These are phyloP conservation scores for Nycticryphes semicollaris DNA, from an alignment of 2,113 vertebrate genomes.

Conservation along the genomic window DNA sequence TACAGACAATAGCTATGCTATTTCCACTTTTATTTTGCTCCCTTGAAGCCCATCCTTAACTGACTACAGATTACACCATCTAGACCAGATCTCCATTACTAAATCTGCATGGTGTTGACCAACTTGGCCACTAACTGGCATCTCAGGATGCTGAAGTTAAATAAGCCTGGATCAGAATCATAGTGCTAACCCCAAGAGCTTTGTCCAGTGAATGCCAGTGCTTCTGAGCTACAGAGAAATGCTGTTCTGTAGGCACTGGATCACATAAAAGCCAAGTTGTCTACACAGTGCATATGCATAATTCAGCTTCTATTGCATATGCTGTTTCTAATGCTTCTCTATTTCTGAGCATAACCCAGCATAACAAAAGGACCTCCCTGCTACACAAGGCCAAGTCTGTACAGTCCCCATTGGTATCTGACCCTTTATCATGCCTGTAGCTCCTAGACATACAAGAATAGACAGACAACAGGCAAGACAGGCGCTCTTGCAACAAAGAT, in stretches of 20 bases:
- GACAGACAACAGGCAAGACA: not conserved
- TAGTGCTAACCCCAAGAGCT: not conserved
- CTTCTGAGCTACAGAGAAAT: not conserved
- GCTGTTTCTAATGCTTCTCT: not conserved
- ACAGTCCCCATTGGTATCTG: not conserved
- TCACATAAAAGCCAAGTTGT: no score
- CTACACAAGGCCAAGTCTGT: no score
- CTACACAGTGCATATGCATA: accelerated
- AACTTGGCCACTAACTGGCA: not conserved
- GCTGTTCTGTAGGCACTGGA: not conserved
- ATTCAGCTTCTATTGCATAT: not conserved
- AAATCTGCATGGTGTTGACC: not conserved
- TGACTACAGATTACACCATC: not conserved
- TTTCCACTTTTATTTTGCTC: not conserved
- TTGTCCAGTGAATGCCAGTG: no score
- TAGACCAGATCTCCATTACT: not conserved
- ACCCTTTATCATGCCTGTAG: not conserved
- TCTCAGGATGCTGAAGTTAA: not conserved
- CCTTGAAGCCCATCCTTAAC: not conserved
- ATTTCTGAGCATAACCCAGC: not conserved
- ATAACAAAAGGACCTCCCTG: not conserved
- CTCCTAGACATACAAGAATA: not conserved
- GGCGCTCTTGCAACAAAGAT: not conserved
- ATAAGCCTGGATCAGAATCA: not conserved
- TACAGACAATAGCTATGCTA: not conserved